Percentiles rank a stretch among this genome's conserved stretches.
Evolutionary conservation across 2,888 invertebrate genomes (phyloP).

Genomic region (Drosophila rubida): DNA sequence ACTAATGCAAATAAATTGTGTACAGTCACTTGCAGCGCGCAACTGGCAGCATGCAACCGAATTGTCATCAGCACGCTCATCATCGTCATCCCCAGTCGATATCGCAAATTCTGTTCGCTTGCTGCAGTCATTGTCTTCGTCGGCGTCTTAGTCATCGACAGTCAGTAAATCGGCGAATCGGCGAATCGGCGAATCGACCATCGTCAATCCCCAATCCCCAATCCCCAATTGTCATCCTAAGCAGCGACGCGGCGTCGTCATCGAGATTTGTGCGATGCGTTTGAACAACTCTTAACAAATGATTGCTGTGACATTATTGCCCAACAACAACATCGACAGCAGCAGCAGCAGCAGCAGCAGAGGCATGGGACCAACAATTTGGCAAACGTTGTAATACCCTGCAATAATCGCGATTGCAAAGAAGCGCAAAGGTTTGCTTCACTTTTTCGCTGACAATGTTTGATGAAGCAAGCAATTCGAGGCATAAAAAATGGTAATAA

Average conservation of each 20-base stretch:
- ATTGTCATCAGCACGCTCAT: slow-evolving; percentile 60
- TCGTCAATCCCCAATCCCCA: slow-evolving; percentile 26
- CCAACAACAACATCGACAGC: slow-evolving; percentile 31
- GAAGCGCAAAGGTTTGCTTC: neutral
- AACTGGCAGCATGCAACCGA: slow-evolving; percentile 7
- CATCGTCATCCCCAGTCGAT: slow-evolving; percentile 38
- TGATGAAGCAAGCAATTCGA: neutral
- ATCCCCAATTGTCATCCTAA: slow-evolving; percentile 47
- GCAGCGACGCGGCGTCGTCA: slow-evolving; percentile 13
- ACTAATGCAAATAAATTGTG: slow-evolving; percentile 78
- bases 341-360: neutral
- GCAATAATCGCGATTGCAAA: neutral
- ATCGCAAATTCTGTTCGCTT: neutral
- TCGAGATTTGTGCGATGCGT: slow-evolving; percentile 41
- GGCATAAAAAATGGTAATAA: no score
- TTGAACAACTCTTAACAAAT: slow-evolving; percentile 52
- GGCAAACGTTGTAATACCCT: slow-evolving; percentile 12
- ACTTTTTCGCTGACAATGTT: neutral
- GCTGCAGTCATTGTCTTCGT: slow-evolving; percentile 2
- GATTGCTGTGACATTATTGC: slow-evolving; percentile 63
- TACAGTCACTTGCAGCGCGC: slow-evolving; percentile 57
- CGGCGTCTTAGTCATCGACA: slow-evolving; percentile 12
- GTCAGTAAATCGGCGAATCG: neutral
- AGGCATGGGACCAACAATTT: neutral
- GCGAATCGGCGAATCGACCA: neutral